Evolutionary conservation across 2,113 vertebrate species (phyloP).

Genomic region (Dasyprocta punctata): DNA sequence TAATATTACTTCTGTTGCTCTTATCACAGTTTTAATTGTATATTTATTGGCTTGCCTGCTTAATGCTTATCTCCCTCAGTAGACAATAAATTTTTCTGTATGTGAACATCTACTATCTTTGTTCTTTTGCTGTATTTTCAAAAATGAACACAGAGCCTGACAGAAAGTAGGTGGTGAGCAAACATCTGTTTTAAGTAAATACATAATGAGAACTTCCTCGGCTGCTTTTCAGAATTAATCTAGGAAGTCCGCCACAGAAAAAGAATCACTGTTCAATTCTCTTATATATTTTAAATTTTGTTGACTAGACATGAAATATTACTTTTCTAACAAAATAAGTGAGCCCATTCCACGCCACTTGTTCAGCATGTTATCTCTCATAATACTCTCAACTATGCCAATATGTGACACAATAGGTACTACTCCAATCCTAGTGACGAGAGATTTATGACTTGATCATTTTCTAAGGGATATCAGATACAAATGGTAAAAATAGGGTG

Average conservation of each 20-base stretch:
- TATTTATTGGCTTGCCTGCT: neutral
- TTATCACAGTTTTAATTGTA: neutral
- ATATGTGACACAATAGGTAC: neutral
- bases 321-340: conserved; percentile 33
- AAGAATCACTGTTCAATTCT: neutral
- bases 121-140: neutral
- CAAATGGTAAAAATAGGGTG: neutral
- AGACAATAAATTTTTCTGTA: neutral
- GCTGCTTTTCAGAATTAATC: neutral
- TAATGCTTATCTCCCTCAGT: neutral
- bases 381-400: neutral
- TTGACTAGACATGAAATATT: neutral
- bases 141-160: neutral
- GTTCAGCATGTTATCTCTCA: neutral
- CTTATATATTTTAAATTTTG: neutral
- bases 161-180: neutral
- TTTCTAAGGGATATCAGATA: neutral
- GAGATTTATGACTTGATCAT: neutral
- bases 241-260: neutral
- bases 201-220: neutral
- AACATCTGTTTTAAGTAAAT: conserved; percentile 44
- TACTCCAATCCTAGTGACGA: neutral
- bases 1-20: neutral
- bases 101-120: neutral
- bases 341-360: neutral